Conservation (phyloP, 2,888 invertebrate genomes). For the Leptopilina drosophilae region DNA sequence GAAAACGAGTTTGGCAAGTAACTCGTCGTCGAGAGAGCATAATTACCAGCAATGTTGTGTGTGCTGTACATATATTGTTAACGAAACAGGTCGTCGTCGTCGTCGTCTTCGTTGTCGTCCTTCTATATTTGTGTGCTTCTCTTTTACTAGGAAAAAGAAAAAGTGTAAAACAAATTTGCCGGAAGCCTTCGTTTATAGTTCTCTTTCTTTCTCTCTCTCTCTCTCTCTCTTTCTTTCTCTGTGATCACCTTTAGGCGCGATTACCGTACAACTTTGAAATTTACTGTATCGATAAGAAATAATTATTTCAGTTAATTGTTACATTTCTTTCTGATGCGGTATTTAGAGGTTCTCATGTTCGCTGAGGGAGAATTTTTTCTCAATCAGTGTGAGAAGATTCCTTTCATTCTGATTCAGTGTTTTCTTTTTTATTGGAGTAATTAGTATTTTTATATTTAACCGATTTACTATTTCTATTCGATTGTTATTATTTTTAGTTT, state of each 20-base stretch:
- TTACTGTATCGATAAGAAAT: slow-evolving; percentile 9
- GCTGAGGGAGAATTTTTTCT: no score
- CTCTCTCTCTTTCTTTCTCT: no score
- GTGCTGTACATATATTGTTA: not conserved
- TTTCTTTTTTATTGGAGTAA: no score
- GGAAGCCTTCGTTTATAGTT: slow-evolving; percentile 4
- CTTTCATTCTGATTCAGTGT: no score
- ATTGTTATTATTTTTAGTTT: no score
- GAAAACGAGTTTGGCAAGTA: slow-evolving; percentile 71
- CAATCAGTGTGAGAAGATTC: no score
- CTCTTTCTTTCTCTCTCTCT: not conserved
- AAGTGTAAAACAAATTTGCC: slow-evolving; percentile 22
- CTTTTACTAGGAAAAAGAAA: slow-evolving; percentile 12
- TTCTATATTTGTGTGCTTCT: not conserved
- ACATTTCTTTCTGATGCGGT: not conserved
- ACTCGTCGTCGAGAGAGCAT: slow-evolving; percentile 47
- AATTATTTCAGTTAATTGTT: slow-evolving; percentile 1
- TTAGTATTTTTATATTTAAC: no score
- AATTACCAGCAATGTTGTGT: slow-evolving; percentile 21
- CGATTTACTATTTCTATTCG: no score
- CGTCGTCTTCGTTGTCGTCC: not conserved
- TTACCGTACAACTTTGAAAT: not conserved
- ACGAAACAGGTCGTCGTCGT: slow-evolving; percentile 20
- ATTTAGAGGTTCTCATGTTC: no score
- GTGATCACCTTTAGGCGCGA: slow-evolving; percentile 1